Conservation (phyloP, 2,797 vertebrate genomes). For the Benthosema pterotum region DNA sequence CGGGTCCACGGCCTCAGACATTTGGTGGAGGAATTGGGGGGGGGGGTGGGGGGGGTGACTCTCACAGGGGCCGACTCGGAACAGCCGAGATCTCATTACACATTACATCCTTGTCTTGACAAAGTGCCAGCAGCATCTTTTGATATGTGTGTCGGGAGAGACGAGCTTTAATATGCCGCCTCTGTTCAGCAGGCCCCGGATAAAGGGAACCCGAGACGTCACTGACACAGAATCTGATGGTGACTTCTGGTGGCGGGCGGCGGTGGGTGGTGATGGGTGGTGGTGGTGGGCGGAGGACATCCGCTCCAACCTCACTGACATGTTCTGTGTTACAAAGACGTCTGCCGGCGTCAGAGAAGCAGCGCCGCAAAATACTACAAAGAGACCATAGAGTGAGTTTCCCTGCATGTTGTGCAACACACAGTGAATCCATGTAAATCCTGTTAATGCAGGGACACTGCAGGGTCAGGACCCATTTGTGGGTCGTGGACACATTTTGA, state of each 20-base stretch:
- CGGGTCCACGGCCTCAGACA: conserved; percentile 61
- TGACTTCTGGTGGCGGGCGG: conserved; percentile 33
- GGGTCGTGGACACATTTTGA: no score
- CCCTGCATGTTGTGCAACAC: neutral
- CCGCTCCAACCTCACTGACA: conserved; percentile 10
- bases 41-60: no score
- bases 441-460: no score
- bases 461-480: no score
- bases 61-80: conserved; percentile 64
- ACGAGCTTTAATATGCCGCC: conserved; percentile 50
- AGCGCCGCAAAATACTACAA: conserved; percentile 17
- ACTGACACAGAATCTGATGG: conserved; percentile 42
- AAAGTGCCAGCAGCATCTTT: conserved; percentile 64
- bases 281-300: conserved; percentile 1
- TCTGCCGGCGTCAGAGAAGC: neutral
- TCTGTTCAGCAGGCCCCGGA: conserved; percentile 52
- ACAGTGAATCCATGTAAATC: no score
- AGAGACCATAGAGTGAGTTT: neutral
- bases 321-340: conserved; percentile 6
- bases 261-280: conserved; percentile 31
- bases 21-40: conserved; percentile 56
- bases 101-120: conserved; percentile 74
- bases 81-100: conserved; percentile 76
- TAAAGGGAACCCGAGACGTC: conserved; percentile 55
- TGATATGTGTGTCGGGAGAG: conserved; percentile 51